Base-by-base conservation (phyloP, 2,888 invertebrate genomes). In the Onchidella celtica region DNA sequence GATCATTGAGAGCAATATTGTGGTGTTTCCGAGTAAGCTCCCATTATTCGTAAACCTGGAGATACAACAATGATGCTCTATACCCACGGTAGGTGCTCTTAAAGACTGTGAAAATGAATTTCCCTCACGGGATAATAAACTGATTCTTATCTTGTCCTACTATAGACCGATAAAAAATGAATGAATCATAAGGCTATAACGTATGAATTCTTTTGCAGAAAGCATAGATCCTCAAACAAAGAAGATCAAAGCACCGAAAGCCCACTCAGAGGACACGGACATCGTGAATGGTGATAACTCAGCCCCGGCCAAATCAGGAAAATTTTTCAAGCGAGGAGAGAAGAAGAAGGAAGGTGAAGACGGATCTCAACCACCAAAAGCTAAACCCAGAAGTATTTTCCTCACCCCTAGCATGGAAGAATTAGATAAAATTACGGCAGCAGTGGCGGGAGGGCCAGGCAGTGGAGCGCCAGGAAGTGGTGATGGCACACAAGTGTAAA, bases 391-490 rank as follows among this genome's bases (percentile, higher is more conserved):
- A 36, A 34, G n/a, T 21, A 36, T 69, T 17, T 59, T 65, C 32
- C 47, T 66, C 9, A 47, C 66, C 1, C 66, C 76, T 2, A 76
- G 76, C 29, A 59, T 59, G 36, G 59, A 77, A 68, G 77, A 68
- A 24, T 27, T 68, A 11, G 36, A 68, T 24, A 36, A 55, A 27
- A 34, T 21, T 59, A 36, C n/a, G 3, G 36, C 29, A 57, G 55
- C 24, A 57, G 36, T 14, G 9, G 29, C 2, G 2, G 32, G 32
- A 32, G 69, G 29, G 17, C 27, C 3, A 0, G 32, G 66, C 47
- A 76, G 47, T 65, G 9, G 29, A 38, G 9, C 70, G 11, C 24
- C 0, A 14, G 38, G 69, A n/a, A 21, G 61, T 61, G n/a, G n/a
- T n/a, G 11, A 1, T 17, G 73, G 73, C 3, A 73, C 47, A 17